Evolutionary conservation across 1,140 invertebrate species (phyloP), one percentile per base, ranked within the genome.

Genomic region (Ladona fulva): DNA sequence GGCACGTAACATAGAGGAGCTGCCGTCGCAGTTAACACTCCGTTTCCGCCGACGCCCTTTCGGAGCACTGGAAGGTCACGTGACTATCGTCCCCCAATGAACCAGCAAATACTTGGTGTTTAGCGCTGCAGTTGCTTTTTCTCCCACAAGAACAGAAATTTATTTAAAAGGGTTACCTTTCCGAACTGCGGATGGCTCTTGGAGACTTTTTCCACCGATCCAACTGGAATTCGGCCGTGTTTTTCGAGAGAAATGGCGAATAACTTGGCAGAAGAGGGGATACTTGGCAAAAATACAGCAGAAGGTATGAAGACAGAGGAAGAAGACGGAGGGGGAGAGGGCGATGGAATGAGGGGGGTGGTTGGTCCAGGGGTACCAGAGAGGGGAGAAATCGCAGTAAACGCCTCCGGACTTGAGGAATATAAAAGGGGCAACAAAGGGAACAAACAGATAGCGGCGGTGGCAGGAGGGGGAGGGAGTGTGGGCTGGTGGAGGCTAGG

Each of bases 381-480:
- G 52, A 19, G 52, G 52, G 52, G 52, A 12, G 52, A 66, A 37
- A 66, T 66, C 52, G 52, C 52, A 66, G 52, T 19, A 66, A 66
- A 66, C 52, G 52, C 52, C 52, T 66, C 52, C 52, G 52, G 52
- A 66, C 52, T 66, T 66, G 52, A 66, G 12, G n/a, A 22, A 66
- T 19, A 66, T 66, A 66, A 66, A 66, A 66, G 52, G 52, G 52
- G 52, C 52, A 66, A 66, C 52, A 66, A 66, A 66, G 52, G 52
- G 52, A 66, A 22, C 52, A 66, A 66, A 66, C 52, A 66, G 52
- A 66, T 37, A 37, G 29, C 8, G 29, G 29, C 29, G 52, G 52
- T 52, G 10, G 44, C 44, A 11, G 44, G 44, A n/a, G 44, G 44
- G 10, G 44, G 44, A 52, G 44, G 19, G 44, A 52, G 44, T 66